phyloP scores from a whole-genome alignment of 2,797 vertebrate genomes.

The Gallinago solitaria region DNA sequence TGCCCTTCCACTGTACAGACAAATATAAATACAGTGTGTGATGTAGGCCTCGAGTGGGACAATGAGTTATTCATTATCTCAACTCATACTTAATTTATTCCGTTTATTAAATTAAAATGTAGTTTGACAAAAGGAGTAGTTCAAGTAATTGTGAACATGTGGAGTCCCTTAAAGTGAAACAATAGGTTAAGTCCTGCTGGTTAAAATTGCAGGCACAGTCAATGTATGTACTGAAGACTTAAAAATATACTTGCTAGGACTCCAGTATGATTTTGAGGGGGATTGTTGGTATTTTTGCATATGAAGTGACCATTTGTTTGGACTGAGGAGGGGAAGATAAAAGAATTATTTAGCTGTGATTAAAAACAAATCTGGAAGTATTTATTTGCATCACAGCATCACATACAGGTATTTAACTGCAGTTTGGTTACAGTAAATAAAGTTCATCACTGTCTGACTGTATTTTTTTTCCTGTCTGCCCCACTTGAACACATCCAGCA shows the following conservation, averaged over 20 bases:
- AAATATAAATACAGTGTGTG: constrained; percentile 69
- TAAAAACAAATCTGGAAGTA: background rate
- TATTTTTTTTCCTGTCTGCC: background rate
- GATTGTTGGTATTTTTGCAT: background rate
- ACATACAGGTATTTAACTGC: background rate
- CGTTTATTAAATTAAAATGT: constrained; percentile 63
- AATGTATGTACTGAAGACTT: background rate
- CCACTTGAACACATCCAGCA: background rate
- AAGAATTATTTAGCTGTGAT: background rate
- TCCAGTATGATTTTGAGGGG: background rate
- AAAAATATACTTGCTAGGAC: background rate
- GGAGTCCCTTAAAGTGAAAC: constrained; percentile 10
- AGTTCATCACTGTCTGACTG: background rate
- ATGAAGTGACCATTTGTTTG: background rate
- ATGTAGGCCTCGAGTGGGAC: constrained; percentile 55
- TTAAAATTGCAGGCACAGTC: background rate
- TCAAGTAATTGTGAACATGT: constrained; percentile 22
- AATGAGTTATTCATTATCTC: constrained; percentile 67
- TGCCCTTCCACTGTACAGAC: constrained; percentile 61
- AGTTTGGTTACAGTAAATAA: background rate
- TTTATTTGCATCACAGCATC: background rate
- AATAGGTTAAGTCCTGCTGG: background rate
- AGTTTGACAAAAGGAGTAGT: constrained; percentile 13
- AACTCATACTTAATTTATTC: constrained; percentile 56
- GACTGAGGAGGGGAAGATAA: background rate